phyloP scores from a whole-genome alignment of 2,113 vertebrate species.

The Nanorana parkeri region DNA sequence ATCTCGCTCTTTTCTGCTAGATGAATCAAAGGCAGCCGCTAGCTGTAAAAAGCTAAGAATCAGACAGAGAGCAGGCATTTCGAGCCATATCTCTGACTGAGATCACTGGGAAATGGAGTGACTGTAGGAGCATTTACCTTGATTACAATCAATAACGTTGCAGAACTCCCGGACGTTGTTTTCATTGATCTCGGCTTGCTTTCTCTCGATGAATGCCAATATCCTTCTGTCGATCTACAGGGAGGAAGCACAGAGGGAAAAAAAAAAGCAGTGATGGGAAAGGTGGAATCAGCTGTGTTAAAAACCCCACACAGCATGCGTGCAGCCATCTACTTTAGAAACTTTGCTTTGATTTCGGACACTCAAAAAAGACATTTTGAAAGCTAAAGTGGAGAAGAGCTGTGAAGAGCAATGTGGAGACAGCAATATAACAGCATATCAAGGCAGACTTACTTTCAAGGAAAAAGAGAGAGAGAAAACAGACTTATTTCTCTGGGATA shows the following conservation, averaged over 20 bases:
- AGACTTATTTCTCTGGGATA: not conserved
- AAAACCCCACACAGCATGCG: conserved; percentile 33
- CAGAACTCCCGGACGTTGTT: conserved; percentile 99
- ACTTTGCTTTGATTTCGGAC: conserved; percentile 50
- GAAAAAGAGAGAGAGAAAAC: not conserved
- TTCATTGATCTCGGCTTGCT: conserved; percentile 99
- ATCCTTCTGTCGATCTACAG: conserved; percentile 97
- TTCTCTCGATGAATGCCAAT: conserved; percentile 99
- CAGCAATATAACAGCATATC: not conserved
- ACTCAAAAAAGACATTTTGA: conserved; percentile 14
- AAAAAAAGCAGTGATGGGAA: conserved; percentile 18
- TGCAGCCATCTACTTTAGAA: conserved; percentile 27
- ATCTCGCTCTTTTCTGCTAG: conserved; percentile 37
- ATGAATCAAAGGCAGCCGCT: conserved; percentile 48
- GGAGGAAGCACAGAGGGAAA: conserved; percentile 66
- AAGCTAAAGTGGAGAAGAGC: conserved; percentile 24
- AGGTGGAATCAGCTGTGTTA: not conserved
- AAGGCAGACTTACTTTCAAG: conserved; percentile 1
- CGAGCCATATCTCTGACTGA: conserved; percentile 36
- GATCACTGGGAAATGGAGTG: conserved; percentile 42
- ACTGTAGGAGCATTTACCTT: conserved; percentile 84
- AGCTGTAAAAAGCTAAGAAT: conserved; percentile 42
- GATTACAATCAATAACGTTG: conserved; percentile 99
- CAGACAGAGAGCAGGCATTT: conserved; percentile 38
- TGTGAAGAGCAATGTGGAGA: conserved; percentile 1